Conservation (phyloP, 2,113 vertebrate genomes). For the Rhombomys opimus region DNA sequence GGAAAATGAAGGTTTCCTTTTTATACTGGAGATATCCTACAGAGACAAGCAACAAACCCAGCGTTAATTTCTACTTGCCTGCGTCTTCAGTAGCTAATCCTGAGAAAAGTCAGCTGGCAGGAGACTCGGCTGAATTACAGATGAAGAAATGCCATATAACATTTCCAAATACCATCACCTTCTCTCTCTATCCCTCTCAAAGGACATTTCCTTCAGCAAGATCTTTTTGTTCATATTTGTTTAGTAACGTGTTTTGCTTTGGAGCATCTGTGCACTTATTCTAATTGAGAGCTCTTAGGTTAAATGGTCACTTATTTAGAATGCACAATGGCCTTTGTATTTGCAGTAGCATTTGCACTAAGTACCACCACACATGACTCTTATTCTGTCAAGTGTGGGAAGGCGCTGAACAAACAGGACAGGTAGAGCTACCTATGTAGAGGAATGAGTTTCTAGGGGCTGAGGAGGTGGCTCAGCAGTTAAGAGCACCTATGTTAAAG, state of each 20-base stretch:
- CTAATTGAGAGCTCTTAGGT: too few species aligned
- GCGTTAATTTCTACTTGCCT: background rate
- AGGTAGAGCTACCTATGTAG: background rate
- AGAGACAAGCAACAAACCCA: background rate
- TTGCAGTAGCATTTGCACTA: too few species aligned
- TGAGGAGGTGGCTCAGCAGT: too few species aligned
- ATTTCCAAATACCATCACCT: constrained; percentile 21
- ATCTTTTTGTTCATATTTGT: background rate
- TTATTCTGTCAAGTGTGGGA: too few species aligned
- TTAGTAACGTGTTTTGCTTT: background rate
- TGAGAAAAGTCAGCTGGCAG: constrained; percentile 2
- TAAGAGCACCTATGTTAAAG: too few species aligned
- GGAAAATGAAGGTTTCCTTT: background rate
- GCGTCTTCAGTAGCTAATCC: background rate
- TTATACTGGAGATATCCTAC: background rate
- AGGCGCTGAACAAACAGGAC: background rate
- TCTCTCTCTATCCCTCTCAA: background rate
- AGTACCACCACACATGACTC: too few species aligned
- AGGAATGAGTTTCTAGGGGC: background rate
- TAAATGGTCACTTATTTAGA: too few species aligned
- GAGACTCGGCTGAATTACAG: background rate
- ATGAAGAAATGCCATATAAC: background rate
- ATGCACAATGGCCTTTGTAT: too few species aligned
- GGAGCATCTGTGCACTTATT: background rate
- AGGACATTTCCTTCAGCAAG: background rate